Conservation (phyloP, 1,140 invertebrate species). For the Neelides sp. region DNA sequence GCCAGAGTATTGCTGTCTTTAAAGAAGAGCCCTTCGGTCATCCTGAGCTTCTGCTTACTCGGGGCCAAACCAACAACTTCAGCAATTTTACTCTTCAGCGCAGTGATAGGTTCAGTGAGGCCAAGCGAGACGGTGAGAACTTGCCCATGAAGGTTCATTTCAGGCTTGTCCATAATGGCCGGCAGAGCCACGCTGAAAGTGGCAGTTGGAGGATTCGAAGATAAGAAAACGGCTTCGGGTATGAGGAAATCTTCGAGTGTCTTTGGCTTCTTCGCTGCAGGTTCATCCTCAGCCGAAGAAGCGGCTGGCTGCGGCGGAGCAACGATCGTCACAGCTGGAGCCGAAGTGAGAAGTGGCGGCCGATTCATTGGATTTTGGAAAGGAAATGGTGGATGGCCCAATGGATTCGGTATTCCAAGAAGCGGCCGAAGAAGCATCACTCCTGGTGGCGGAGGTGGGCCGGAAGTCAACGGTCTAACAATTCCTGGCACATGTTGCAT, state of each 20-base stretch:
- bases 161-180: constrained; percentile 66
- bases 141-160: constrained; percentile 95
- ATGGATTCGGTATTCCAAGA: constrained; percentile 11
- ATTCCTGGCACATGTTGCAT: constrained; percentile 33
- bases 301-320: constrained; percentile 5
- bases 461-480: constrained; percentile 24
- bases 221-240: constrained; percentile 70
- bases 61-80: constrained; percentile 85
- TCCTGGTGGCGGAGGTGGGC: constrained; percentile 20
- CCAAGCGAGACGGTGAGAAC: constrained; percentile 64
- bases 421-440: constrained; percentile 25
- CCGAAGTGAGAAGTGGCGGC: constrained; percentile 17
- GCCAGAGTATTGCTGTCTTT: constrained; percentile 92
- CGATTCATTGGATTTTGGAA: constrained; percentile 17
- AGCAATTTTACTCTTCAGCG: constrained; percentile 78
- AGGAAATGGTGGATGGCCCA: constrained; percentile 22
- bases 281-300: constrained; percentile 56
- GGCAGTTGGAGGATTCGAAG: constrained; percentile 53
- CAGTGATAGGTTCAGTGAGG: constrained; percentile 63
- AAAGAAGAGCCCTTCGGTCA: constrained; percentile 93
- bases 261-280: constrained; percentile 70
- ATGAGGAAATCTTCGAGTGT: constrained; percentile 78
- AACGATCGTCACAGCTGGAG: constrained; percentile 9
- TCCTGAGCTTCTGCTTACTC: constrained; percentile 91
- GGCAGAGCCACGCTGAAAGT: constrained; percentile 68